Evolutionary conservation across 2,797 vertebrate species (phyloP).

Genomic region (Toxotes lorentzi): DNA sequence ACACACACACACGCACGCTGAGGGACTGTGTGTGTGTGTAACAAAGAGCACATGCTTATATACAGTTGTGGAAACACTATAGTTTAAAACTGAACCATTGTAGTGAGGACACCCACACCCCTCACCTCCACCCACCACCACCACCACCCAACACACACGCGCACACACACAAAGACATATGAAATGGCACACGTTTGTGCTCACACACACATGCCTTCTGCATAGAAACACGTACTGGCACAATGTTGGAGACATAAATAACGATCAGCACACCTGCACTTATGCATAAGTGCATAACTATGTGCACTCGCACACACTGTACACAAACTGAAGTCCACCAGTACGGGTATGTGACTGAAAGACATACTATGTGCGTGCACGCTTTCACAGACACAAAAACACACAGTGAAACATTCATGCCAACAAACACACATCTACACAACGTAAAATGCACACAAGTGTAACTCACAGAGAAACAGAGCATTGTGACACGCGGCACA

Average conservation of each 20-base stretch:
- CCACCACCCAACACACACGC: too few relatives aligned
- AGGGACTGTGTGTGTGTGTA: conserved; percentile 22
- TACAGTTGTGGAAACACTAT: conserved; percentile 65
- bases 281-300: neutral
- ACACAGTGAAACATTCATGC: conserved; percentile 15
- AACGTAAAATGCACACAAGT: neutral
- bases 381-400: neutral
- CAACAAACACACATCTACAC: neutral
- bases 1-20: conserved; percentile 51
- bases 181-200: too few relatives aligned
- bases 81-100: neutral
- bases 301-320: neutral
- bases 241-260: neutral
- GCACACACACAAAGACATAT: too few relatives aligned
- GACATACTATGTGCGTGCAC: neutral
- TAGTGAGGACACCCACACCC: neutral
- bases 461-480: neutral
- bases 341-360: neutral
- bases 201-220: neutral
- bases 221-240: conserved; percentile 5
- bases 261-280: neutral
- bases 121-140: too few relatives aligned
- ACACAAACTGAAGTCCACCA: neutral
- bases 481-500: conserved; percentile 8
- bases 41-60: conserved; percentile 35